Conservation (phyloP, 2,888 invertebrate genomes). For the Rhagonycha fulva region DNA sequence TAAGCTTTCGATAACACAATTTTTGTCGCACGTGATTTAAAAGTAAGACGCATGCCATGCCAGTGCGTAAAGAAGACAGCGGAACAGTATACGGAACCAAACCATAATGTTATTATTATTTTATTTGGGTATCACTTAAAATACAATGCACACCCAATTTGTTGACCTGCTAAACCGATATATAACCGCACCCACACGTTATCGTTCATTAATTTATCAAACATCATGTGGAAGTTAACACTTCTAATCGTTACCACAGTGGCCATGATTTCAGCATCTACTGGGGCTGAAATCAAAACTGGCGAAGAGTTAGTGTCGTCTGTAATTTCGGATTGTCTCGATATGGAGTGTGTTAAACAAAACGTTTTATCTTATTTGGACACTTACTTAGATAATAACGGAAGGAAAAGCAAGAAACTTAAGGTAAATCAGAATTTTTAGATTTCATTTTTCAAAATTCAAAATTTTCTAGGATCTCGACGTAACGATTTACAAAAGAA, state of each 20-base stretch:
- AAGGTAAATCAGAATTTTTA: slow-evolving; percentile 41
- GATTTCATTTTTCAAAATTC: background rate
- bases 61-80: slow-evolving; percentile 25
- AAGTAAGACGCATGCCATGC: slow-evolving; percentile 4
- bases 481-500: slow-evolving; percentile 74
- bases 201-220: slow-evolving; percentile 43
- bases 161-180: slow-evolving; percentile 62
- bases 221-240: slow-evolving; percentile 50
- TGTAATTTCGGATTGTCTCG: slow-evolving; percentile 75
- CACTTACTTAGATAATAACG: slow-evolving; percentile 66
- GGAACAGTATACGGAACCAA: slow-evolving; percentile 41
- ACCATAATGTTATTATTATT: slow-evolving; percentile 36
- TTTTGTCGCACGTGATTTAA: background rate
- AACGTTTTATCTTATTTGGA: slow-evolving; percentile 79
- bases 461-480: slow-evolving; percentile 64
- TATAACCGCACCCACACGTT: slow-evolving; percentile 68
- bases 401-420: slow-evolving; percentile 58
- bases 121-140: slow-evolving; percentile 49
- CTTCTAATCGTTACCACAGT: slow-evolving; percentile 60
- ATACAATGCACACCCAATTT: slow-evolving; percentile 50
- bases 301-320: slow-evolving; percentile 73
- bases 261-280: slow-evolving; percentile 57
- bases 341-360: slow-evolving; percentile 74
- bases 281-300: slow-evolving; percentile 60
- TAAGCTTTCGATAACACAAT: background rate